phyloP scores from a whole-genome alignment of 2,113 vertebrate genomes.

The Apistogramma diplotaenia region DNA sequence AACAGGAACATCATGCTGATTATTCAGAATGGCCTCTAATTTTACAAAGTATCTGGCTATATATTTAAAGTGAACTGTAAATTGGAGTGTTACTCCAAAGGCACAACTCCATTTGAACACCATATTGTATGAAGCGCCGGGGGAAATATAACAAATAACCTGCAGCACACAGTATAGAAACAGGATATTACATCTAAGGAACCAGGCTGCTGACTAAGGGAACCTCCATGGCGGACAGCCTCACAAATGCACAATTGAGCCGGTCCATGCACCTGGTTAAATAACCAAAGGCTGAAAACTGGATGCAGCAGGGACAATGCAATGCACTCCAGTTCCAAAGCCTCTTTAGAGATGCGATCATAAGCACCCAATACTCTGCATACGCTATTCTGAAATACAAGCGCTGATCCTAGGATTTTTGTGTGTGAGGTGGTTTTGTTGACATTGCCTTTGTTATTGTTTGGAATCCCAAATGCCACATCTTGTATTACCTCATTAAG shows the following conservation, averaged over 20 bases:
- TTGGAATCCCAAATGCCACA: not conserved
- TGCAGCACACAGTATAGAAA: conserved; percentile 53
- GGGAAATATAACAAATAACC: conserved; percentile 74
- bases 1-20: not conserved
- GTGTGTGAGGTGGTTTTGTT: not conserved
- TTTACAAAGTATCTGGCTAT: not conserved
- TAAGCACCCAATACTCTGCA: not conserved
- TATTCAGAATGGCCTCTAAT: conserved; percentile 18
- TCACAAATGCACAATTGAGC: conserved; percentile 53
- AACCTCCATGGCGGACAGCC: conserved; percentile 46
- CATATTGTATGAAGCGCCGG: conserved; percentile 47
- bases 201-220: conserved; percentile 68
- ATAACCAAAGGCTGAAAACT: conserved; percentile 26
- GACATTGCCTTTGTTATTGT: not conserved
- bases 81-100: conserved; percentile 32
- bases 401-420: not conserved
- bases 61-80: conserved; percentile 44
- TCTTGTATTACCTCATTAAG: not conserved
- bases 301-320: conserved; percentile 14
- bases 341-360: conserved; percentile 4
- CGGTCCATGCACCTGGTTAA: conserved; percentile 40
- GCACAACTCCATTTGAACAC: conserved; percentile 45
- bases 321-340: not conserved
- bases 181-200: conserved; percentile 68
- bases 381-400: conserved; percentile 3